Evolutionary conservation across 2,797 vertebrate genomes (phyloP), one percentile per base, ranked within the genome.

Genomic region (Pachyuromys duprasi): DNA sequence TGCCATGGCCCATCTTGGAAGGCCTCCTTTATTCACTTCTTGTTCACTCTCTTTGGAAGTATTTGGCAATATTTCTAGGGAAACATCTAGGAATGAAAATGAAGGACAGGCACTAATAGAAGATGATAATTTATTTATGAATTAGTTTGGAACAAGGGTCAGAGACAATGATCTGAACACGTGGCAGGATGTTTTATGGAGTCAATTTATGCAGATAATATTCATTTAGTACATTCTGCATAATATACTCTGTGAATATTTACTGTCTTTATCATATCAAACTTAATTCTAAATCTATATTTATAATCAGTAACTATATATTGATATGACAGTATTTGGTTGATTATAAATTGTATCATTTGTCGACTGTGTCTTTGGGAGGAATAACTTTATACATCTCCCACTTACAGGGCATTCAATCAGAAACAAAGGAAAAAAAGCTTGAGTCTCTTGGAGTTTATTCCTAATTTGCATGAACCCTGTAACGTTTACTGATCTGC

Each of bases 381-480:
- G 69, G 67, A 69, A 60, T 13, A 90, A 60, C 79, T 86, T 96
- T 81, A 55, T 79, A 92, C 86, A 78, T 91, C 22, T 87, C 22
- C 8, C 22, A 39, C 26, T 31, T 82, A 70, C 28, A 80, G 84
- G 9, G 15, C 79, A 93, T 96, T 94, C 55, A 83, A 42, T 8
- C 36, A 83, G 57, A 94, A 90, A 82, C 28, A 76, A 62, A 96
- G 80, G n/a, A 53, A 80, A 94, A 92, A 60, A 83, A 94, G 49
- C 81, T 39, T 91, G 65, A 94, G 3, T 7, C 26, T 67, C 24
- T 95, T 92, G 79, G 86, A 95, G 94, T 94, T 67, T 72, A 82
- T 84, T 90, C 78, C 89, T 94, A 70, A 84, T 93, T 93, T 95
- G 28, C 74, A 87, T 91, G 65, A 90, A 91, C 45, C 75, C 18